Evolutionary conservation across 2,113 vertebrate species (phyloP), one percentile per base, ranked within the genome.

Genomic region (Hepsetus odoe): DNA sequence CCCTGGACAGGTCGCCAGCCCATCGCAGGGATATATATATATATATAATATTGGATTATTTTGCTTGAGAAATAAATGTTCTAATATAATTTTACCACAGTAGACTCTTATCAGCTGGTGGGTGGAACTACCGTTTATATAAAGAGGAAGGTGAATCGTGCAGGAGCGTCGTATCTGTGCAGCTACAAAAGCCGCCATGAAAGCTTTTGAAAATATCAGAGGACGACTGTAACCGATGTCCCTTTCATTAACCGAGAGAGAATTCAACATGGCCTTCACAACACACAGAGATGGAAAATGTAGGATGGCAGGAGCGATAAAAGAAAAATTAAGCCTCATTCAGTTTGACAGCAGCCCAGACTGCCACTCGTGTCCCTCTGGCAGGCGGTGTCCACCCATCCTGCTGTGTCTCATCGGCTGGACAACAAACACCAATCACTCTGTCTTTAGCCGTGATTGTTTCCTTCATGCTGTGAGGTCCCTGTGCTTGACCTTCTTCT

Each of bases 271-370:
- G 53, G 62, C 62, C 71, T 74, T 74, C 40, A 53, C 38, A 44
- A 8, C 64, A 71, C 33, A 58, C 42, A n/a, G 49, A 66, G 42
- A 51, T 12, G 66, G 66, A 84, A 56, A 73, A 80, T 67, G 11
- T 22, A 58, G 64, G 44, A 2, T 59, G 68, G 26, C 61, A 24
- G 59, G 32, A 38, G 35, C 51, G 67, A 28, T 65, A 51, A 77
- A 65, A 72, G 71, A 77, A 59, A 81, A 80, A 85, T 80, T 72
- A 76, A 73, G 64, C 68, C 73, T 66, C 68, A 77, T 80, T 72
- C 73, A 82, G 58, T 46, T 66, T 55, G 38, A 77, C 64, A 69
- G 53, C 69, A n/a, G 32, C 74, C 68, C 44, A 18, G 20, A 51
- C 69, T 68, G 32, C 11, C 16, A n/a, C 59, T 72, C 71, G 66